These are phyloP conservation scores for Nebria salina DNA, from an alignment of 2,888 invertebrate species.

Conservation along the genomic window DNA sequence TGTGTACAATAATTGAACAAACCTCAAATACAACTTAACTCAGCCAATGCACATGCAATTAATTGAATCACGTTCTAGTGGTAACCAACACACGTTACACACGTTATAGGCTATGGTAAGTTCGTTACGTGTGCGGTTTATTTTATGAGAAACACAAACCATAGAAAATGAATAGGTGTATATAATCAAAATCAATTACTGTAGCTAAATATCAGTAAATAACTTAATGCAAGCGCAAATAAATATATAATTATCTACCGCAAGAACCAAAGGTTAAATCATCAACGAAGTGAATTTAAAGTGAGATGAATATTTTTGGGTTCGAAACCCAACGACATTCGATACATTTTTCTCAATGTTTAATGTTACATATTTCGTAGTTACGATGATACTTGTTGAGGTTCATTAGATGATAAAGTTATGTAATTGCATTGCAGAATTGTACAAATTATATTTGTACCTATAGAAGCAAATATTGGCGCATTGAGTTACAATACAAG, in stretches of 20 bases:
- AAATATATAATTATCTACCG: not conserved
- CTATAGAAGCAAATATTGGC: not conserved
- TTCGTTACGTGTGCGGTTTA: not conserved
- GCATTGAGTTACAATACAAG: not conserved
- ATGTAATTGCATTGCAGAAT: not conserved
- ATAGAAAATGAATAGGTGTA: not conserved
- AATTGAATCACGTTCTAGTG: not conserved
- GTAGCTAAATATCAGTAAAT: not conserved
- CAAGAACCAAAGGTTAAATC: not conserved
- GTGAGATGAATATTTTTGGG: not conserved
- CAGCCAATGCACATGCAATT: not conserved
- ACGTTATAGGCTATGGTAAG: not conserved
- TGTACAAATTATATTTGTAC: not conserved
- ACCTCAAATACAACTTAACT: not conserved
- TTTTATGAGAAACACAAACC: not conserved
- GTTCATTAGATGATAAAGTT: not conserved
- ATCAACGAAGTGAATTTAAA: not conserved
- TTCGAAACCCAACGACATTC: no score
- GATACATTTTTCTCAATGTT: no score
- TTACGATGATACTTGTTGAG: not conserved
- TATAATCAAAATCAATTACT: not conserved
- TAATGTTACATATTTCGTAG: no score
- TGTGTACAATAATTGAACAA: not conserved
- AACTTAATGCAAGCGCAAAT: not conserved
- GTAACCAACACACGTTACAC: not conserved